A percentile compares a stretch with the other conserved stretches of the same genome.
phyloP scores from a whole-genome alignment of 1,140 invertebrate genomes.

The Vanessa atalanta region DNA sequence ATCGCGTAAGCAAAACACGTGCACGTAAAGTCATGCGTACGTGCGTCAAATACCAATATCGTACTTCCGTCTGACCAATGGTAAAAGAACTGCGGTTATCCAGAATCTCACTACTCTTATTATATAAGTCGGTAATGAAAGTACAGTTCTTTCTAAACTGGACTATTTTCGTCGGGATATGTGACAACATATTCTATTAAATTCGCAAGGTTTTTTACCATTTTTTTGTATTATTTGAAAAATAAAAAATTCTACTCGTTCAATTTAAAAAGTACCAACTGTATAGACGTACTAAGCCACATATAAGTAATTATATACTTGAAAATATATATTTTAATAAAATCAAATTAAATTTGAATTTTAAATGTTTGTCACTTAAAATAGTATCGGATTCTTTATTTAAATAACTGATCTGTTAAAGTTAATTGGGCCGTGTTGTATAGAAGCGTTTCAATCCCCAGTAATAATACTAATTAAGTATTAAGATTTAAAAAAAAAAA shows the following conservation, averaged over 20 bases:
- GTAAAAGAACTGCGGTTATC: conserved; percentile 28
- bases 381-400: no score
- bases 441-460: no score
- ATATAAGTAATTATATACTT: no score
- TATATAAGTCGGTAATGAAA: background rate
- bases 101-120: conserved; percentile 11
- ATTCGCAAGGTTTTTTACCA: background rate
- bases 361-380: no score
- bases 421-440: no score
- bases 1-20: conserved; percentile 41
- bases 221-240: background rate
- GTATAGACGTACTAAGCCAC: no score
- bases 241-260: background rate
- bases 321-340: no score
- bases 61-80: conserved; percentile 30
- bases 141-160: conserved; percentile 18
- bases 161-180: background rate
- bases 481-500: no score
- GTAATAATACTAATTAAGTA: no score
- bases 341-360: no score
- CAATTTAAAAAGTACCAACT: background rate
- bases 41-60: conserved; percentile 36
- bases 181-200: conserved; percentile 12
- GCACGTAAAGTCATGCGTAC: conserved; percentile 36
- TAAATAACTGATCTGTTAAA: no score